These are phyloP conservation scores for Drosophila imparisetae DNA, from an alignment of 2,888 invertebrate species.

Conservation along the genomic window DNA sequence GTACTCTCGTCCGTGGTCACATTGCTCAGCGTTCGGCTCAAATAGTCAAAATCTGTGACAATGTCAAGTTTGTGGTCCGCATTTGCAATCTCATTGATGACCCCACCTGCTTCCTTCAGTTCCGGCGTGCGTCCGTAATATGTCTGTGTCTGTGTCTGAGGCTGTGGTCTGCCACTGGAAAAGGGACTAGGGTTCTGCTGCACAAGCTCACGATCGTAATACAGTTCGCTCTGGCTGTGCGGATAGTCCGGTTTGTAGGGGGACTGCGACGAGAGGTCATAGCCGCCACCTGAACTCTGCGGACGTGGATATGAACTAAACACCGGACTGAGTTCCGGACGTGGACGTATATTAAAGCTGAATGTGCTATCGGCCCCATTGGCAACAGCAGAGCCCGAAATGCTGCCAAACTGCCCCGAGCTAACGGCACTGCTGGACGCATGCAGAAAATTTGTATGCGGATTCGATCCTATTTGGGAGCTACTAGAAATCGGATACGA, in stretches of 20 bases:
- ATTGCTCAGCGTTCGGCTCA: slow-evolving; percentile 59
- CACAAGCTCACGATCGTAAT: slow-evolving; percentile 69
- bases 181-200: slow-evolving; percentile 66
- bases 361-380: slow-evolving; percentile 82
- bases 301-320: slow-evolving; percentile 55
- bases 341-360: slow-evolving; percentile 82
- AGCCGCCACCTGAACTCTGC: slow-evolving; percentile 46
- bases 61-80: slow-evolving; percentile 67
- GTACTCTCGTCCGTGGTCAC: slow-evolving; percentile 45
- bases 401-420: slow-evolving; percentile 78
- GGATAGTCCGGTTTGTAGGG: slow-evolving; percentile 60
- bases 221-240: slow-evolving; percentile 56
- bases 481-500: slow-evolving; percentile 51
- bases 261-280: slow-evolving; percentile 57
- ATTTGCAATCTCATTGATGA: slow-evolving; percentile 27
- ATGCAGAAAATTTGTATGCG: slow-evolving; percentile 65
- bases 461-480: slow-evolving; percentile 45
- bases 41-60: slow-evolving; percentile 70
- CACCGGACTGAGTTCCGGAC: slow-evolving; percentile 63
- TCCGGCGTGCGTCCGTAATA: slow-evolving; percentile 59
- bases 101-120: slow-evolving; percentile 48
- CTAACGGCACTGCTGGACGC: slow-evolving; percentile 79
- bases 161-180: slow-evolving; percentile 57
- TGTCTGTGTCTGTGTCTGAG: slow-evolving; percentile 45
- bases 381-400: slow-evolving; percentile 78